Evolutionary conservation across 2,888 invertebrate species (phyloP), one percentile per base, ranked within the genome.

Genomic region (Crioceris asparagi): DNA sequence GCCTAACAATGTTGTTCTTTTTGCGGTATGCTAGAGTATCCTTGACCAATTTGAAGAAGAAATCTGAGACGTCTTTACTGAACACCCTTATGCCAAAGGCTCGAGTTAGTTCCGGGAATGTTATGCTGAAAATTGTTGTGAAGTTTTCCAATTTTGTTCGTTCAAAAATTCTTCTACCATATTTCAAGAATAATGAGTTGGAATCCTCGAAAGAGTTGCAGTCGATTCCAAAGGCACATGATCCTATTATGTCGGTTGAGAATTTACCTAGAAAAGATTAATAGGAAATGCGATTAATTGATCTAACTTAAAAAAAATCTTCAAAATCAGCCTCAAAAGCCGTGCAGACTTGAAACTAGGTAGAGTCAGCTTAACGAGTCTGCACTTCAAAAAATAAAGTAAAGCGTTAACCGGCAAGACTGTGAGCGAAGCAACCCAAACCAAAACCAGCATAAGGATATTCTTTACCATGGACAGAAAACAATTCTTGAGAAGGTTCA

Each of bases 191-290:
- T 10, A 42, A 45, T 3, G 70, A 67, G 40, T 70, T 57, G 0
- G 67, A 58, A 50, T 70, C 64, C 32, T 65, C 62, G 35, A 75
- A 68, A 12, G 69, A 67, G 46, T 74, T 69, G 42, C 69, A 69
- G 39, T 74, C 70, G 3, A 75, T 60, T 21, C 74, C 75, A 50
- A 75, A 75, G 6, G 72, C 74, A 35, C 72, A 69, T 38, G 68
- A 69, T 0, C 46, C 48, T 12, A 49, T 47, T 6, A 49, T 40
- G 30, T 49, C 49, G 6, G 47, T 49, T 2, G 46, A 38, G 29
- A 35, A 47, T 14, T 39, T 35, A 2, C 41, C 44, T 46, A n/a
- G n/a, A n/a, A n/a, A n/a, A n/a, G n/a, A n/a, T n/a, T n/a, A n/a
- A n/a, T n/a, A n/a, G n/a, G n/a, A n/a, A n/a, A n/a, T n/a, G n/a